phyloP scores from a whole-genome alignment of 2,113 vertebrate genomes.

The Serinus canaria region DNA sequence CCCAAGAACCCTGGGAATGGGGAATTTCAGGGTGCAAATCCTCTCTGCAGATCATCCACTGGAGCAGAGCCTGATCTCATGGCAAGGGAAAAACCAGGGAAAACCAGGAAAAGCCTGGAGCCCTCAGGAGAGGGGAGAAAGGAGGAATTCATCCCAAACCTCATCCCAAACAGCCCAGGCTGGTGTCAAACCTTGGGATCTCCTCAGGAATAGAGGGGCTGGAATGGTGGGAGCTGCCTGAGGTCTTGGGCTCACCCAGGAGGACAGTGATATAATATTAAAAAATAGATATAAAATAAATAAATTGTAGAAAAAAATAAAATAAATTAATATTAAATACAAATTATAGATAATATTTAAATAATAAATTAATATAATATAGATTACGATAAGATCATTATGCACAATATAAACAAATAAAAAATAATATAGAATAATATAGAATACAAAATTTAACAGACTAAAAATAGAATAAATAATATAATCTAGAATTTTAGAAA shows the following conservation, averaged over 20 bases:
- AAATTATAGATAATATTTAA: background rate
- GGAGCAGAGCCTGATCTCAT: background rate
- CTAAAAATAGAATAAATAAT: background rate
- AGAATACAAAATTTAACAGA: background rate
- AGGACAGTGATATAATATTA: rapidly evolving
- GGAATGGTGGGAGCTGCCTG: background rate
- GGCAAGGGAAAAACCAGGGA: background rate
- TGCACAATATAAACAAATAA: background rate
- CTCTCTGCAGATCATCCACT: rapidly evolving
- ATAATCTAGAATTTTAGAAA: background rate
- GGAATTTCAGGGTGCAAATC: background rate
- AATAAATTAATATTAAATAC: background rate
- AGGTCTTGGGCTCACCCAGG: background rate
- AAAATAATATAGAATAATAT: background rate
- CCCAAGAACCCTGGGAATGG: background rate
- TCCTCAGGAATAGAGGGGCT: background rate
- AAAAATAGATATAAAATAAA: background rate
- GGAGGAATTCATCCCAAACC: rapidly evolving
- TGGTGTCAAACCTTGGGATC: rapidly evolving
- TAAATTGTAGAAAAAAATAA: background rate
- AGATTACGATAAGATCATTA: background rate
- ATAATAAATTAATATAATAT: background rate
- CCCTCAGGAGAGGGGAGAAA: background rate
- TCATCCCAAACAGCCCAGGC: background rate
- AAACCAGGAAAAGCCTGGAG: background rate